Evolutionary conservation across 2,797 vertebrate species (phyloP).

Genomic region (Potorous gilbertii): DNA sequence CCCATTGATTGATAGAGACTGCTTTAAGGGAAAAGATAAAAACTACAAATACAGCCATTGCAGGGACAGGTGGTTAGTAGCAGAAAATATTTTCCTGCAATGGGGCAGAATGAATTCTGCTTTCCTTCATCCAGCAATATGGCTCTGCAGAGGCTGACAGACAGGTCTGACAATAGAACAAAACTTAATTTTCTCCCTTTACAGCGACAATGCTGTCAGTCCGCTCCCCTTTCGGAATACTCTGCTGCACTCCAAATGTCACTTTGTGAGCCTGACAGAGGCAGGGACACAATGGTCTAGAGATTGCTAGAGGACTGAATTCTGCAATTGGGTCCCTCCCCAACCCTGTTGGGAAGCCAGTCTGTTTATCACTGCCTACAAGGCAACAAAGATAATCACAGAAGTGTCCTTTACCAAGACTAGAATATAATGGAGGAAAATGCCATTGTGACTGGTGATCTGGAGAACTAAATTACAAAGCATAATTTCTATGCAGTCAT

Average conservation of each 20-base stretch:
- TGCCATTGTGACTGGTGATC: slow-evolving; percentile 57
- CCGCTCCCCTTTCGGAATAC: slow-evolving; percentile 42
- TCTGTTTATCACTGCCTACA: slow-evolving; percentile 73
- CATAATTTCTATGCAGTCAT: slow-evolving; percentile 35
- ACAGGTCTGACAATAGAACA: slow-evolving; percentile 58
- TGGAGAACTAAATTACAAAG: slow-evolving; percentile 41
- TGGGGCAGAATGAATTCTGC: slow-evolving; percentile 62
- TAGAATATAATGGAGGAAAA: slow-evolving; percentile 67
- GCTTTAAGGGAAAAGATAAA: slow-evolving; percentile 59
- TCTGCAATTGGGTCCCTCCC: slow-evolving; percentile 59
- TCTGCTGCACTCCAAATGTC: neutral
- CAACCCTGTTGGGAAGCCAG: slow-evolving; percentile 69
- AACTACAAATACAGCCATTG: slow-evolving; percentile 55
- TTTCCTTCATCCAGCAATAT: slow-evolving; percentile 59
- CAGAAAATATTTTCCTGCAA: slow-evolving; percentile 53
- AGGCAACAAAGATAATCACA: slow-evolving; percentile 52
- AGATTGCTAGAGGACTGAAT: slow-evolving; percentile 59
- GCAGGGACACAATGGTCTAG: slow-evolving; percentile 38
- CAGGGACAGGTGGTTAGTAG: slow-evolving; percentile 60
- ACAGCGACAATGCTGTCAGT: slow-evolving; percentile 24
- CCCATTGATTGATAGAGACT: slow-evolving; percentile 32
- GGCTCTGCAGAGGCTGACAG: slow-evolving; percentile 64
- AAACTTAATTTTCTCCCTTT: slow-evolving; percentile 69
- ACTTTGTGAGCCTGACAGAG: slow-evolving; percentile 14
- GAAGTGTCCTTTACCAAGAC: slow-evolving; percentile 70